Evolutionary conservation across 2,888 invertebrate genomes (phyloP).

Genomic region (Phanerotoma sp.): DNA sequence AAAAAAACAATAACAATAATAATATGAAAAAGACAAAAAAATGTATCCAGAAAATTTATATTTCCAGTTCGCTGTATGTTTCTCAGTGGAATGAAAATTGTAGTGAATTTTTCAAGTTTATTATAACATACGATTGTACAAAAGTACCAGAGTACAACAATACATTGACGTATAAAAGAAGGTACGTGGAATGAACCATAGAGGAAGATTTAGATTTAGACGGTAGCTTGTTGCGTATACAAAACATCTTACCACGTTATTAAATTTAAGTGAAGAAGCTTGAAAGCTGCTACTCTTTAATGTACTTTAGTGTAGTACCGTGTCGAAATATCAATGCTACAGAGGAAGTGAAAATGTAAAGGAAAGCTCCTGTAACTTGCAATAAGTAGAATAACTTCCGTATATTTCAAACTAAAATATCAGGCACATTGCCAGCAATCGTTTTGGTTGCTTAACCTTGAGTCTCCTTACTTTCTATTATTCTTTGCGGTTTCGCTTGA

Average conservation of each 20-base stretch:
- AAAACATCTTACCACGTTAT: slow-evolving; percentile 16
- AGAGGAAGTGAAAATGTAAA: slow-evolving; percentile 1
- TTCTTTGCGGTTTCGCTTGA: too few relatives aligned
- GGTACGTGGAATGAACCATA: neutral
- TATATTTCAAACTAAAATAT: neutral
- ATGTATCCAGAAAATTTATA: too few relatives aligned
- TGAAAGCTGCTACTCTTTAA: slow-evolving; percentile 3
- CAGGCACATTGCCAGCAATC: slow-evolving; percentile 27
- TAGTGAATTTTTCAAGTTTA: too few relatives aligned
- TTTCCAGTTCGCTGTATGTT: too few relatives aligned
- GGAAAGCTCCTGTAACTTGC: slow-evolving; percentile 1
- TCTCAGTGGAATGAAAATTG: too few relatives aligned
- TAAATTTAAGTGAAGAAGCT: slow-evolving; percentile 12
- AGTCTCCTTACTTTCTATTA: too few relatives aligned
- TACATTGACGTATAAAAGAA: neutral
- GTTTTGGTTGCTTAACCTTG: slow-evolving; percentile 25
- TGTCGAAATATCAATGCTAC: slow-evolving; percentile 2
- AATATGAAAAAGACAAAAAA: too few relatives aligned
- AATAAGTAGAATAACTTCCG: neutral
- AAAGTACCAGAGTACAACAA: too few relatives aligned
- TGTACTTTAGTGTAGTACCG: slow-evolving; percentile 6
- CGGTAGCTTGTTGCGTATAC: neutral
- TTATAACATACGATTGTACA: too few relatives aligned
- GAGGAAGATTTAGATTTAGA: neutral
- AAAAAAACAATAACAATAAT: too few relatives aligned